A percentile compares a stretch with the other conserved stretches of the same genome.
phyloP scores from a whole-genome alignment of 2,888 invertebrate genomes.

The Cheilosia vernalis region DNA sequence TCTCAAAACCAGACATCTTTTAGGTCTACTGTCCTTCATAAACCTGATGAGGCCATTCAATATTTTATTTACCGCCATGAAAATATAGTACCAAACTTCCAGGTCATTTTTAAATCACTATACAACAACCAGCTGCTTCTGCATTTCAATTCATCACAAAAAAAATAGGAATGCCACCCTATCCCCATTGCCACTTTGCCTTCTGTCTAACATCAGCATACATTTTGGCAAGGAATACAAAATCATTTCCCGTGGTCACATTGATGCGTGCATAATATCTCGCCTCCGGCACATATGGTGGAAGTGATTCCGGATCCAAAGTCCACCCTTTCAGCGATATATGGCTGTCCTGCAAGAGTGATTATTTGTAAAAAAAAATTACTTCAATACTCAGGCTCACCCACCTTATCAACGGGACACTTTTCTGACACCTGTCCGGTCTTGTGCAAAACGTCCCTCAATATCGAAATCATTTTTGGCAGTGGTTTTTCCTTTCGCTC shows the following conservation, averaged over 20 bases:
- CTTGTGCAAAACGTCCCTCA: not conserved
- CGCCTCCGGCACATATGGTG: not conserved
- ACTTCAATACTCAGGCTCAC: not conserved
- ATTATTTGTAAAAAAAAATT: not conserved
- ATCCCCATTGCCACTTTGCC: no score
- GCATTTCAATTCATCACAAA: no score
- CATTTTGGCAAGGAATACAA: not conserved
- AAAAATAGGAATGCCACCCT: no score
- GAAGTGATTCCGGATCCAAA: conserved; percentile 1
- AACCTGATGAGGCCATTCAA: no score
- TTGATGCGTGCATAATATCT: not conserved
- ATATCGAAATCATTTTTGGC: not conserved
- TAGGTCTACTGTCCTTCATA: no score
- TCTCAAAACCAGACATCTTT: no score
- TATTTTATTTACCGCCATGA: no score
- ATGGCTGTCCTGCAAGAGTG: not conserved
- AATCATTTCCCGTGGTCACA: not conserved
- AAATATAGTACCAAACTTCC: no score
- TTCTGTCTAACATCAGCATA: not conserved
- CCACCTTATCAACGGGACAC: not conserved
- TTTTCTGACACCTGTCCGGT: not conserved
- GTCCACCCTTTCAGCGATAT: not conserved
- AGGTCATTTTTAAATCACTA: no score
- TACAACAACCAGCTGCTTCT: no score
- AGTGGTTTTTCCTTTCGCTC: not conserved